Evolutionary conservation across 2,888 invertebrate species (phyloP), one percentile per base, ranked within the genome.

Genomic region (Leistus spinibarbis): DNA sequence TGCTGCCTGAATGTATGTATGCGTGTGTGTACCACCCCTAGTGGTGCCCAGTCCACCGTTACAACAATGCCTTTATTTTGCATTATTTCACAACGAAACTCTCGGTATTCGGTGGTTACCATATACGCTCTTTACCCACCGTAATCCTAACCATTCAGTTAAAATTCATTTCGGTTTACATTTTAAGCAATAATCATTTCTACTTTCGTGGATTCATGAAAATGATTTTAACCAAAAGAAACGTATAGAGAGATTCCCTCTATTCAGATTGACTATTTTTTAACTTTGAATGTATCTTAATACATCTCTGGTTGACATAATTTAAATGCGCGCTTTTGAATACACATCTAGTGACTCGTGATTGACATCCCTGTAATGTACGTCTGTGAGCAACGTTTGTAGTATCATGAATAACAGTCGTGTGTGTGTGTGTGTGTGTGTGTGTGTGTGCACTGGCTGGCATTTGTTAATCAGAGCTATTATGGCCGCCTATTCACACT

Each of bases 11-110:
- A n/a, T n/a, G n/a, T n/a, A n/a, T n/a, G n/a, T n/a, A n/a, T n/a
- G n/a, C n/a, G n/a, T n/a, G n/a, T n/a, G n/a, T n/a, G 80, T 78
- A 40, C 40, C 77, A 80, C 82, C 83, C 83, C 80, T 81, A 79
- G 79, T 79, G 73, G 24, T 19, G 20, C 53, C 16, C 67, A 73
- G 67, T 54, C n/a, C 54, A 23, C 63, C 75, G 54, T 9, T 7
- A n/a, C 16, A 54, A 7, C 16, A 17, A 9, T 64, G 13, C 17
- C 3, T 16, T 9, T 5, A 5, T 17, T 10, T 16, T 27, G 66
- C 16, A 24, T 16, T 20, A 13, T 19, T 19, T 10, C 54, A 20
- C 53, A 17, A 71, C 63, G 64, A 64, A 63, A n/a, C 19, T 56
- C 53, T n/a, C 17, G 7, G 9, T 7, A 19, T 10, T 54, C 9